Evolutionary conservation across 2,113 vertebrate genomes (phyloP), one percentile per base, ranked within the genome.

Genomic region (Scytalopus superciliaris): DNA sequence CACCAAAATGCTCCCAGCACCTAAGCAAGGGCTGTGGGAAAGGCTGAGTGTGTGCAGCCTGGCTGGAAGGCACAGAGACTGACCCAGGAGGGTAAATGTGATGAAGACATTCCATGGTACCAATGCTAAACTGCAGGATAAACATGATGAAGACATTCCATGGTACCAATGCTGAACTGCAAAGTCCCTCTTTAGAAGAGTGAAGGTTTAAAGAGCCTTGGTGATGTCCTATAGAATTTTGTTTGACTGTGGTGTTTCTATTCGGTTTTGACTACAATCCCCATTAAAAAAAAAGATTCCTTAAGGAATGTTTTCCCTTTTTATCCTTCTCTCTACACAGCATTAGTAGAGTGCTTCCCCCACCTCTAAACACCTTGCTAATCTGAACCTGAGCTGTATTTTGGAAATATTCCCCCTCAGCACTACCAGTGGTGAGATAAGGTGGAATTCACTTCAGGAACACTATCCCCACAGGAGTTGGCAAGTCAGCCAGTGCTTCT

Each of bases 61-160:
- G 0, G 17, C 40, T 93, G 62, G 76, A 96, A 93, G 90, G 84
- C 93, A 96, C 88, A 88, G 82, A 92, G 59, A 50, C 79, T 80
- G 68, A 90, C 42, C 50, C 82, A 92, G 47, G 39, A 81, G 24
- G 35, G 67, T 22, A 64, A 86, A 90, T 6, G 40, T 0, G 7
- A 77, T 80, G 39, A 63, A 85, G 45, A 66, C 1, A 2, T 33
- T 90, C 39, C 42, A 69, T 10, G 44, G 45, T 63, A 77, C 24
- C 78, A 52, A 12, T 35, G 21, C 23, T 35, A 59, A 92, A 72
- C 42, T 86, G 62, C 80, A 82, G 25, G 42, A 79, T 19, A 57
- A 85, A 89, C 5, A 35, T 0, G 7, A 87, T 76, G 37, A 66
- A 84, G 45, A 73, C 1, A 2, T 33, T 90, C 42, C 39, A 66